Evolutionary conservation across 1,140 invertebrate species (phyloP).

Genomic region (Trigoniulus corallinus): DNA sequence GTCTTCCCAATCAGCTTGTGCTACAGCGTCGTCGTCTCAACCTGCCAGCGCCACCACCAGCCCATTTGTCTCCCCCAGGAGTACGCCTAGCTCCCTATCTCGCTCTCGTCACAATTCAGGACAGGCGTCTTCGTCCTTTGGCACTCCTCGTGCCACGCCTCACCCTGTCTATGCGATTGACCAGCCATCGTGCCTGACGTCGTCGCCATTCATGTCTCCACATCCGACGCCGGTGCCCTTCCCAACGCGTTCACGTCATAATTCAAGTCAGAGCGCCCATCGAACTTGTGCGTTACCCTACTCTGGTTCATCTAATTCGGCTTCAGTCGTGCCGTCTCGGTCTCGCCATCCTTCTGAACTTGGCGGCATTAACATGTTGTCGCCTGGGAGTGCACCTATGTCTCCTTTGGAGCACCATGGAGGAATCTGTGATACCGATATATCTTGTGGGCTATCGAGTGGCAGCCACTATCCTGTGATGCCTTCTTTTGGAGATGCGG

Average conservation of each 20-base stretch:
- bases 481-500: too few relatives aligned
- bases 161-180: slow-evolving; percentile 12
- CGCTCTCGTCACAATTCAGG: slow-evolving; percentile 29
- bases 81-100: slow-evolving; percentile 39
- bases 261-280: slow-evolving; percentile 15
- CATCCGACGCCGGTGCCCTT: slow-evolving; percentile 23
- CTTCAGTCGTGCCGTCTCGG: slow-evolving; percentile 13
- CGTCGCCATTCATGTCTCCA: slow-evolving; percentile 26
- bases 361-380: slow-evolving; percentile 7
- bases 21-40: slow-evolving; percentile 12
- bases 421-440: too few relatives aligned
- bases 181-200: slow-evolving; percentile 17
- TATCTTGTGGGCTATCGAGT: too few relatives aligned
- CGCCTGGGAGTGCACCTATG: slow-evolving; percentile 16
- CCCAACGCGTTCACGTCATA: slow-evolving; percentile 19
- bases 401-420: slow-evolving; percentile 14
- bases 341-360: slow-evolving; percentile 20
- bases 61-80: slow-evolving; percentile 65
- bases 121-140: slow-evolving; percentile 13
- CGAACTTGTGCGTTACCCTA: slow-evolving; percentile 5
- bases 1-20: too few relatives aligned
- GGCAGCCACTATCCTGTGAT: too few relatives aligned
- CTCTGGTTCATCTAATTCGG: background rate
- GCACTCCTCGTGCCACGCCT: slow-evolving; percentile 15
- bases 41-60: slow-evolving; percentile 38